phyloP scores from a whole-genome alignment of 2,113 vertebrate species.

The Heloderma charlesbogerti region DNA sequence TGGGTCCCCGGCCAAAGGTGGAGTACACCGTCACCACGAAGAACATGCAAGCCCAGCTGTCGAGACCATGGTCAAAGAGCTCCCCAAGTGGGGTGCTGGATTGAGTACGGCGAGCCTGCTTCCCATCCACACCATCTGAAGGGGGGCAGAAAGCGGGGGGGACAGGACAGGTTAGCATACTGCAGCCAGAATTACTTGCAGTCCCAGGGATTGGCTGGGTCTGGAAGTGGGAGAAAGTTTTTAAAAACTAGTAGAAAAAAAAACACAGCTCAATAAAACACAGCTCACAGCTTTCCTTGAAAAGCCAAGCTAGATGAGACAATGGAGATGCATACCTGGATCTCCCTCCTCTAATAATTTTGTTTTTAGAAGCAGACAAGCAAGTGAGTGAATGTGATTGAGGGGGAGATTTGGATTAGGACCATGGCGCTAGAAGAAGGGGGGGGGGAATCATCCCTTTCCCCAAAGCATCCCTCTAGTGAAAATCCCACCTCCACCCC shows the following conservation, averaged over 20 bases:
- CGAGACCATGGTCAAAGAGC: conserved; percentile 97
- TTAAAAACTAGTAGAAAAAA: no score
- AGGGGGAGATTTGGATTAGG: not conserved
- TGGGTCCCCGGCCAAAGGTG: conserved; percentile 91
- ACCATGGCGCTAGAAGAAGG: no score
- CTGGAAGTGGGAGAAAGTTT: not conserved
- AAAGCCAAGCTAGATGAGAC: not conserved
- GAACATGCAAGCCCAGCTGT: conserved; percentile 98
- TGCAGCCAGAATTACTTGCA: not conserved
- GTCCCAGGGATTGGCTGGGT: not conserved
- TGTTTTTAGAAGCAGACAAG: not conserved
- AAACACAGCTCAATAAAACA: no score
- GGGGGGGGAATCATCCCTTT: not conserved
- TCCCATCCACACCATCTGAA: conserved; percentile 95
- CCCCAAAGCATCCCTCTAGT: no score
- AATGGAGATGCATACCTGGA: not conserved
- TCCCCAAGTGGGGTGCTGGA: conserved; percentile 96
- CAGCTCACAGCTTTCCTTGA: no score
- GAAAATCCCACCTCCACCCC: not conserved
- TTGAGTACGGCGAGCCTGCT: conserved; percentile 95
- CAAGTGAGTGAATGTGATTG: not conserved
- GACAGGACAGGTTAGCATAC: not conserved
- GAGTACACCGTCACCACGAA: conserved; percentile 98
- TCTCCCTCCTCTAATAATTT: not conserved
- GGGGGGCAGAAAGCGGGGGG: not conserved